Evolutionary conservation across 2,113 vertebrate species (phyloP).

Genomic region (Cyphomyrus plagiostoma): DNA sequence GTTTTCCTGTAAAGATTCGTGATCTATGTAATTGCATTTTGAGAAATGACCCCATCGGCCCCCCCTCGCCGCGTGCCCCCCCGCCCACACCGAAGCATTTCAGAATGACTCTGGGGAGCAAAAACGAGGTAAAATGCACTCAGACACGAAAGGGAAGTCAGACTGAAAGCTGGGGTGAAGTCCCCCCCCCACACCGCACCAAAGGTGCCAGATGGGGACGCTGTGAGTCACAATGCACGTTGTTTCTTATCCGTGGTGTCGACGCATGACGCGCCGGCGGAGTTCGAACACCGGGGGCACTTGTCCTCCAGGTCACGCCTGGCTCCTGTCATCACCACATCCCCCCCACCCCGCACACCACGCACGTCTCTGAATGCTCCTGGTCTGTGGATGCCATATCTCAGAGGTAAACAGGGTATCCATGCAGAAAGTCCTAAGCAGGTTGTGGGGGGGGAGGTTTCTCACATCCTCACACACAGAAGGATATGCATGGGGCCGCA

Average conservation of each 20-base stretch:
- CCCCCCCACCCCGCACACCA: neutral
- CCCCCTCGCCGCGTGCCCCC: neutral
- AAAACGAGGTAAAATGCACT: neutral
- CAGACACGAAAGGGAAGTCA: neutral
- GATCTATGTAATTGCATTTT: neutral
- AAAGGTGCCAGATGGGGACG: neutral
- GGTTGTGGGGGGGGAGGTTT: neutral
- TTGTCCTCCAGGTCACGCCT: neutral
- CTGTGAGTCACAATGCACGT: neutral
- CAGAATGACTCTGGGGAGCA: neutral
- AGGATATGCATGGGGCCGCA: neutral
- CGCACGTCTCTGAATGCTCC: neutral
- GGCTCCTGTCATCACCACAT: neutral
- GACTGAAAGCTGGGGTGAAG: neutral
- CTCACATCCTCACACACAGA: neutral
- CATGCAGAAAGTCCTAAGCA: neutral
- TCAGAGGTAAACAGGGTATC: neutral
- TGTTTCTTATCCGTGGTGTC: neutral
- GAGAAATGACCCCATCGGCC: neutral
- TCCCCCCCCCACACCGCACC: neutral
- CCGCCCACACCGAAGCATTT: neutral
- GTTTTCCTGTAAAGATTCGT: neutral
- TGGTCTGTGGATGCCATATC: neutral
- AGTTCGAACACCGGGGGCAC: neutral
- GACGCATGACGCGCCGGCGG: neutral